Base-by-base conservation (phyloP, 2,113 vertebrate genomes). In the Agelaius tricolor region DNA sequence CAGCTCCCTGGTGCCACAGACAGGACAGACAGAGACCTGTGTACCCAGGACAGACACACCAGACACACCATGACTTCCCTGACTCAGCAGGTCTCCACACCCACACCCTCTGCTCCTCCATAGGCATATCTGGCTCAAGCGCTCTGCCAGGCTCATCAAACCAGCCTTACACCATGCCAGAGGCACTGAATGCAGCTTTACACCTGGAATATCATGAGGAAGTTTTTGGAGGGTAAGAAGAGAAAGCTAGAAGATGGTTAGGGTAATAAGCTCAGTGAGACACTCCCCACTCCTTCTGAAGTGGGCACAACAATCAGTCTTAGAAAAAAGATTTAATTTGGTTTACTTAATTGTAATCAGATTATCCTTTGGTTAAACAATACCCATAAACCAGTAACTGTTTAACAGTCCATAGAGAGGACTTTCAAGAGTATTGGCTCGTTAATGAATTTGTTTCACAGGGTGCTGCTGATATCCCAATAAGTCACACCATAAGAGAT, bases 1-100 rank as follows among this genome's bases (percentile, higher is more conserved):
- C 2, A 2, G 37, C 17, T 72, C 28, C 22, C 18, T 26, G 6
- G 5, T 44, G 20, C 33, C 1, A 0, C 33, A 46, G 33, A 30
- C 21, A 51, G 5, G 2, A 2, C 35, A 61, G 35, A 62, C 35
- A 62, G 16, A 61, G 59, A 19, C 26, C 37, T 23, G 15, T 19
- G 18, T 47, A n/a, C 22, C 9, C 35, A 43, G 71, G 39, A 72
- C 35, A 57, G 49, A 55, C 30, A 49, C 7, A 33, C 7, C 14
- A 57, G 21, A 35, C 33, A 35, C 14, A 35, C 23, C 3, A 0
- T 43, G 27, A 33, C 39, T 33, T 13, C 52, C 19, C 49, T 33
- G 24, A 69, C 27, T 85, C 31, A 55, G 43, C 20, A 75, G 16
- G 2, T n/a, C 54, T 79, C 31, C 41, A 35, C 31, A 73, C 7